A percentile compares a stretch with the other conserved stretches of the same genome.
These are phyloP conservation scores for Myotis planiceps DNA, from an alignment of 2,797 vertebrate species.

Conservation along the genomic window DNA sequence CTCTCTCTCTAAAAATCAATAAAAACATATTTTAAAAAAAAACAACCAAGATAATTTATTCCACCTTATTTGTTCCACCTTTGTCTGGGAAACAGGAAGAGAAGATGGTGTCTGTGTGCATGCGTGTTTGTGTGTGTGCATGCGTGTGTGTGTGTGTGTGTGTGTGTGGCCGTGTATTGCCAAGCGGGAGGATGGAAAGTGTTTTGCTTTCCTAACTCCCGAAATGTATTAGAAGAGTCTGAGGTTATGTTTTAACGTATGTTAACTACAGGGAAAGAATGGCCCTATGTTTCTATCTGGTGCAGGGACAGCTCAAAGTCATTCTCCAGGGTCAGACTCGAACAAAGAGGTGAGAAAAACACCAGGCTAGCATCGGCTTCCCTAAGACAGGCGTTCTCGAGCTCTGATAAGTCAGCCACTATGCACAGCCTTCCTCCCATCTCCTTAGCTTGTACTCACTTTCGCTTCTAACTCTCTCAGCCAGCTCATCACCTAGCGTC, in stretches of 20 bases:
- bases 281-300: slow-evolving; percentile 41
- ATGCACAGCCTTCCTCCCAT: neutral
- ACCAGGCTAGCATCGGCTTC: neutral
- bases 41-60: slow-evolving; percentile 45
- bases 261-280: slow-evolving; percentile 33
- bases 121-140: neutral
- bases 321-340: slow-evolving; percentile 37
- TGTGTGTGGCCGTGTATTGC: too few species aligned
- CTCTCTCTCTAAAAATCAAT: too few species aligned
- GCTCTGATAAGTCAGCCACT: neutral
- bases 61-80: slow-evolving; percentile 18
- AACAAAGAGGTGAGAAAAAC: neutral
- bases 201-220: neutral
- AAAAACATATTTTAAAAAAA: neutral
- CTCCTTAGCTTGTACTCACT: neutral
- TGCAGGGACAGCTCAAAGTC: neutral
- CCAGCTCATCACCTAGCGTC: neutral
- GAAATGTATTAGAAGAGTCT: neutral
- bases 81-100: slow-evolving; percentile 1
- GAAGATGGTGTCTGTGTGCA: neutral
- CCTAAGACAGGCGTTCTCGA: neutral
- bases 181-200: neutral
- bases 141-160: neutral
- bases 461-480: neutral
- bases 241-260: neutral